A percentile compares a stretch with the other conserved stretches of the same genome.
Conservation (phyloP, 2,797 vertebrate genomes). For the Sebastes minor region DNA sequence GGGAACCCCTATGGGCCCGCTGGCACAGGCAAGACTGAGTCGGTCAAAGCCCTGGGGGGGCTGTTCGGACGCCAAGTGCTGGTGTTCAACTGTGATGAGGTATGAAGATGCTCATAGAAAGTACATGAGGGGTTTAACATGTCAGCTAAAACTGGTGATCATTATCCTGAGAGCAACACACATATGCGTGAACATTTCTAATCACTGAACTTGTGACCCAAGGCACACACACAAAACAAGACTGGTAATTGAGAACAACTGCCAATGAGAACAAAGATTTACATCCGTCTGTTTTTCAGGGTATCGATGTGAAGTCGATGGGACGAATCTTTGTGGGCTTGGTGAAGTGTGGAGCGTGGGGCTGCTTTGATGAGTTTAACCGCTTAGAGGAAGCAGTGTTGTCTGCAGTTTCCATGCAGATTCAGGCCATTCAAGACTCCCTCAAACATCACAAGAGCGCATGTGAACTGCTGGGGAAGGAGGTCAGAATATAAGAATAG, state of each 20-base stretch:
- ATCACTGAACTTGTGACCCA: neutral
- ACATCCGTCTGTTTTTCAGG: constrained; percentile 76
- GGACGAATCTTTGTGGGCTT: constrained; percentile 97
- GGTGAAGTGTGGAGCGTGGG: constrained; percentile 98
- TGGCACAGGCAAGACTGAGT: constrained; percentile 98
- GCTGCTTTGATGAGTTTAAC: constrained; percentile 99
- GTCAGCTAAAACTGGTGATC: neutral
- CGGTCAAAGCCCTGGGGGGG: constrained; percentile 95
- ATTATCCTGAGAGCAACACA: neutral
- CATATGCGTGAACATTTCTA: neutral
- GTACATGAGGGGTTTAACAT: neutral
- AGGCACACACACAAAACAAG: neutral
- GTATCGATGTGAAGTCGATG: constrained; percentile 99
- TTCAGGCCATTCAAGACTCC: constrained; percentile 97
- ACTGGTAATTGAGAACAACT: neutral
- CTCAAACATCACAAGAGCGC: constrained; percentile 89
- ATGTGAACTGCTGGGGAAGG: constrained; percentile 92
- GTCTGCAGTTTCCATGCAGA: constrained; percentile 98
- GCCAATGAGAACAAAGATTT: neutral
- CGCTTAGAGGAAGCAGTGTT: constrained; percentile 95
- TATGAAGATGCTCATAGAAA: constrained; percentile 53
- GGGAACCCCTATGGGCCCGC: constrained; percentile 98
- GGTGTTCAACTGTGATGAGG: constrained; percentile 99
- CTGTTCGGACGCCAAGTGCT: constrained; percentile 96
- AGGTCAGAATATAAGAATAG: constrained; percentile 80